phyloP scores from a whole-genome alignment of 2,888 invertebrate genomes.

The Amorpha juglandis region DNA sequence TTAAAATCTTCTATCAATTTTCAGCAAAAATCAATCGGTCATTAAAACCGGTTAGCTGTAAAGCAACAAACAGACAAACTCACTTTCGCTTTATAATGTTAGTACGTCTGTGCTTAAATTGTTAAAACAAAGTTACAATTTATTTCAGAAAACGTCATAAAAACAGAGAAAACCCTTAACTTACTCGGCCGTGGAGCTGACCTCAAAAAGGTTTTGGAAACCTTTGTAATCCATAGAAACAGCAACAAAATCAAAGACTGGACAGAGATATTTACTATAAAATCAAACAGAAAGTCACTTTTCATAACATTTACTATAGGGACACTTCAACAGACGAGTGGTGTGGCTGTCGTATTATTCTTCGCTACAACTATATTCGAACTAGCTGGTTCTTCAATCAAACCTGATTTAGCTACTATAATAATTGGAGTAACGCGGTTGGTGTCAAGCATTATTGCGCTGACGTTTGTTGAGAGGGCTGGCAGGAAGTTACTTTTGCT shows the following conservation, averaged over 20 bases:
- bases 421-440: slow-evolving; percentile 51
- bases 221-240: slow-evolving; percentile 21
- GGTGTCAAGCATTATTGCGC: slow-evolving; percentile 44
- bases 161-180: slow-evolving; percentile 48
- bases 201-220: slow-evolving; percentile 39
- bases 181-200: slow-evolving; percentile 48
- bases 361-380: slow-evolving; percentile 53
- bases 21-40: no score
- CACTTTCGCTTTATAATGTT: no score
- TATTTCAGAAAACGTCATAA: slow-evolving; percentile 46
- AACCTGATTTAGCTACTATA: slow-evolving; percentile 50
- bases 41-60: no score
- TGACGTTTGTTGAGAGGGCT: slow-evolving; percentile 49
- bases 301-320: slow-evolving; percentile 45
- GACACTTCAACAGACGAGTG: slow-evolving; percentile 51
- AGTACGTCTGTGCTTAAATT: no score
- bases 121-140: no score
- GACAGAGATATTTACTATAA: slow-evolving; percentile 46
- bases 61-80: no score
- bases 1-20: no score
- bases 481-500: slow-evolving; percentile 51
- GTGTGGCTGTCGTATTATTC: slow-evolving; percentile 45
- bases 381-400: slow-evolving; percentile 46
- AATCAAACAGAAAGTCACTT: slow-evolving; percentile 50
- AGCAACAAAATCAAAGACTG: slow-evolving; percentile 35